phyloP scores from a whole-genome alignment of 2,797 vertebrate genomes.

The Ptychadena robeensis region DNA sequence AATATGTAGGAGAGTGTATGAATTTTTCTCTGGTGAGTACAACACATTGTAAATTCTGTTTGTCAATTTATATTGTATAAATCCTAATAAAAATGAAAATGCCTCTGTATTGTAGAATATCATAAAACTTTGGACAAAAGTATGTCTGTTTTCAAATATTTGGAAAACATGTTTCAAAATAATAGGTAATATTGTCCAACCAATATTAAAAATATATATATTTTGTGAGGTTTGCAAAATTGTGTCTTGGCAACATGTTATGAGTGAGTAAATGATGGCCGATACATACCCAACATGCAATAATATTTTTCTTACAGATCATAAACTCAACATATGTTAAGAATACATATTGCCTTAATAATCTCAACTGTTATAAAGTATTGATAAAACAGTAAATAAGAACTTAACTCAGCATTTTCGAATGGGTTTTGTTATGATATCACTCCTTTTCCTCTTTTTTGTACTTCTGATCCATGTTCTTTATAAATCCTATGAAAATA shows the following conservation, averaged over 20 bases:
- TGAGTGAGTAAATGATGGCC: neutral
- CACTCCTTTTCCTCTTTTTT: too few relatives aligned
- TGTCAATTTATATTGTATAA: conserved; percentile 59
- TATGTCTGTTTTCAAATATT: conserved; percentile 12
- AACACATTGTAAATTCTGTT: conserved; percentile 56
- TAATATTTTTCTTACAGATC: too few relatives aligned
- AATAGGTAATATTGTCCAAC: neutral
- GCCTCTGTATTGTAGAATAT: conserved; percentile 30
- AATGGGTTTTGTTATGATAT: too few relatives aligned
- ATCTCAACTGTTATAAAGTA: too few relatives aligned
- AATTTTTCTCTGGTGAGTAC: conserved; percentile 47
- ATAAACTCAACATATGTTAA: too few relatives aligned
- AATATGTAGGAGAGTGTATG: conserved; percentile 52
- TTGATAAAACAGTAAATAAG: too few relatives aligned
- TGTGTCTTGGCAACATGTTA: neutral
- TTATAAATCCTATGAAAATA: too few relatives aligned
- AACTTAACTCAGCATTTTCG: too few relatives aligned
- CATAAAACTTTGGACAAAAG: conserved; percentile 32
- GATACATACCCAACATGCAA: neutral
- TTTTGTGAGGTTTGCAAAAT: neutral
- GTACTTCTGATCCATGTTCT: too few relatives aligned
- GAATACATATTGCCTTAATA: too few relatives aligned
- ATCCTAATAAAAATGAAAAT: conserved; percentile 58
- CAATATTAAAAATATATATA: conserved; percentile 18
- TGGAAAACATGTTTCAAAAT: conserved; percentile 12